Conservation (phyloP, 2,113 vertebrate species). For the Hemiscyllium ocellatum region DNA sequence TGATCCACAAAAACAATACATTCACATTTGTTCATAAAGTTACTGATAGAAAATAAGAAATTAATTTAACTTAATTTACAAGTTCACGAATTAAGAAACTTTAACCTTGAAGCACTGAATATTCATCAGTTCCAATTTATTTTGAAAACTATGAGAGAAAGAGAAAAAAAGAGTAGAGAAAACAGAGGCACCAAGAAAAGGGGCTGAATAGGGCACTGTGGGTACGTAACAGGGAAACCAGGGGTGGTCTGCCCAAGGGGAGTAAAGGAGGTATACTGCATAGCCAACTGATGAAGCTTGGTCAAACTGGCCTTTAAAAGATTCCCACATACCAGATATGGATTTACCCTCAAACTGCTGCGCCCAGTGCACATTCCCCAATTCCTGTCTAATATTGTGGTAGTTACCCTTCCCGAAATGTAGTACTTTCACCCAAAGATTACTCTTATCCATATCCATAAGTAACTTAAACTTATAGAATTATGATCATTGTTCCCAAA, state of each 20-base stretch:
- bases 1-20: constrained; percentile 30
- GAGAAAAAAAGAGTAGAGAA: constrained; percentile 60
- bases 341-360: too few relatives aligned
- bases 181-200: constrained; percentile 68
- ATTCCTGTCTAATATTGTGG: too few relatives aligned
- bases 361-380: too few relatives aligned
- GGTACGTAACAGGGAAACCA: constrained; percentile 99
- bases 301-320: constrained; percentile 56
- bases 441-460: too few relatives aligned
- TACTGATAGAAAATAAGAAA: constrained; percentile 26
- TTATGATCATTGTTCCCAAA: too few relatives aligned
- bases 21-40: not conserved
- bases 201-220: constrained; percentile 72
- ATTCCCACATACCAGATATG: too few relatives aligned
- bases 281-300: constrained; percentile 99
- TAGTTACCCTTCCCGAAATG: too few relatives aligned
- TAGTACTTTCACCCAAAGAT: too few relatives aligned
- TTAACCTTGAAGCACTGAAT: constrained; percentile 12
- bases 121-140: constrained; percentile 13
- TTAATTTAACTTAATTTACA: not conserved
- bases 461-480: too few relatives aligned
- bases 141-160: constrained; percentile 17
- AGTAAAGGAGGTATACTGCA: constrained; percentile 99
- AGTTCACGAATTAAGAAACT: not conserved
- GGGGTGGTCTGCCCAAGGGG: constrained; percentile 99